Conservation (phyloP, 1,140 invertebrate species). For the Fopius arisanus region DNA sequence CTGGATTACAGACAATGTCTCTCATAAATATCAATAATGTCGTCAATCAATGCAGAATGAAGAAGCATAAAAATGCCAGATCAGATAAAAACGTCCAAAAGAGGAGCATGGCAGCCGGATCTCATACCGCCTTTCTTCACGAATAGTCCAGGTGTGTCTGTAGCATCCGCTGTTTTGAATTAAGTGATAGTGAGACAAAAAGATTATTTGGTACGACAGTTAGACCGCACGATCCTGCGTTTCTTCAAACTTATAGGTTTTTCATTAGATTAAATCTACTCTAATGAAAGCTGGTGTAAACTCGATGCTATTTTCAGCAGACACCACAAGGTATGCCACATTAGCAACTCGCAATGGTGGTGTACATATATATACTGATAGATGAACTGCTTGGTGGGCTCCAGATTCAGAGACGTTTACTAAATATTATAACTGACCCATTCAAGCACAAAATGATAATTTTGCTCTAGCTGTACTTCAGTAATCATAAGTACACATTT, state of each 20-base stretch:
- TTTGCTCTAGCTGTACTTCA: not conserved
- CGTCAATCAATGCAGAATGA: not conserved
- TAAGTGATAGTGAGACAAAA: constrained; percentile 11
- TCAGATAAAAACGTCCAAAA: constrained; percentile 34
- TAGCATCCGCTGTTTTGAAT: constrained; percentile 16
- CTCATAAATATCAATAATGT: constrained; percentile 36
- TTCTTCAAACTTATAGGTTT: constrained; percentile 30
- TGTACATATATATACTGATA: constrained; percentile 6
- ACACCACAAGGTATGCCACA: constrained; percentile 16
- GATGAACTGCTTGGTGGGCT: not conserved
- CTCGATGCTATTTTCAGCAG: constrained; percentile 15
- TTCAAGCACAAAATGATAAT: not conserved
- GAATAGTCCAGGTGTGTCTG: constrained; percentile 25
- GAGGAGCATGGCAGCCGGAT: constrained; percentile 34
- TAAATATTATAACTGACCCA: constrained; percentile 20
- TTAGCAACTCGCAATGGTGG: constrained; percentile 11
- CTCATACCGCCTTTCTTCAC: constrained; percentile 30
- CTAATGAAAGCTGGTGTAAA: constrained; percentile 2
- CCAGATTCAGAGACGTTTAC: not conserved
- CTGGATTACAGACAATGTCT: constrained; percentile 40
- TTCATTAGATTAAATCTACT: constrained; percentile 17
- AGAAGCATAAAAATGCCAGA: constrained; percentile 34
- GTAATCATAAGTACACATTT: not conserved
- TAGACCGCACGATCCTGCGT: constrained; percentile 26
- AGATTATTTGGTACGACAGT: constrained; percentile 26